Evolutionary conservation across 2,797 vertebrate genomes (phyloP), one percentile per base, ranked within the genome.

Genomic region (Myotis vivesi): DNA sequence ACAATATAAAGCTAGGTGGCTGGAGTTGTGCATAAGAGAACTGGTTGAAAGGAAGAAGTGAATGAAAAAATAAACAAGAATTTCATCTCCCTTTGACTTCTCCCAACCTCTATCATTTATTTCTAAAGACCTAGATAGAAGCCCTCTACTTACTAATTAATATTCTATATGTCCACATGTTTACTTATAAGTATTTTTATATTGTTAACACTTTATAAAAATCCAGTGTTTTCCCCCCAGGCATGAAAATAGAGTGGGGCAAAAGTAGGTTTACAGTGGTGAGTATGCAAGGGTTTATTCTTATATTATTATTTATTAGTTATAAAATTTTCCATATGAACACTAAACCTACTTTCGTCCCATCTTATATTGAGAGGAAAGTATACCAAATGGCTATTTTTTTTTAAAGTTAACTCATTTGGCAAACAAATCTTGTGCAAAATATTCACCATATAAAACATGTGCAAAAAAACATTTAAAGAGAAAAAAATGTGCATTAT

Each of bases 361-460:
- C 28, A 62, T 62, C 6, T 28, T 62, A 30, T 62, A 94, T 85
- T 96, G 91, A 66, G 82, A 95, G 55, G 23, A 59, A 93, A 90
- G 33, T 66, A 90, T 8, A 89, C 3, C 30, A 87, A 83, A 33
- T 41, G 12, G 1, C 19, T 83, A 68, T 93, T 89, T 87, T 41
- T 8, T 64, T 19, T 19, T 1, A 6, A 64, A 92, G 19, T 62
- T 88, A 89, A 80, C 22, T 86, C 38, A 94, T n/a, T 55, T 77
- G 76, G 53, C 55, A 96, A 96, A 80, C 41, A 95, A 89, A 77
- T 92, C 15, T 73, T 84, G 46, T 81, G 46, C 30, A 85, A 85
- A 94, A 89, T 66, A 86, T 84, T 95, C 22, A 77, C 23, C 25
- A 92, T 28, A 66, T 85, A 87, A 96, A 93, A 93, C 28, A 75